These are phyloP conservation scores for Protodeltote pygarga DNA, from an alignment of 2,888 invertebrate species.

Conservation along the genomic window DNA sequence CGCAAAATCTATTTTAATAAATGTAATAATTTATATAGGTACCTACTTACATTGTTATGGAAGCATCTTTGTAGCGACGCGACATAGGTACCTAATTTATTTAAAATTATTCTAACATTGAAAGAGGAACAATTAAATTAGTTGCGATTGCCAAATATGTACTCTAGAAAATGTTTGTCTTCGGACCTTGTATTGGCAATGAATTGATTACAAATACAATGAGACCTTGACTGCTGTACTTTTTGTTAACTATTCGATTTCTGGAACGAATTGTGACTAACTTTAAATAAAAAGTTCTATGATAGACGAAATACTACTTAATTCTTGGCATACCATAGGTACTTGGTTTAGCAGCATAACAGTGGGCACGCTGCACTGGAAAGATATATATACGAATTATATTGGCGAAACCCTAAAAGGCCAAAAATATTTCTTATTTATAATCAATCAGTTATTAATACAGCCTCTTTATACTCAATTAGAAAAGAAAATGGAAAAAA, in stretches of 20 bases:
- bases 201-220: constrained; percentile 42
- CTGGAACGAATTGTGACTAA: not conserved
- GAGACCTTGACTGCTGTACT: constrained; percentile 4
- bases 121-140: constrained; percentile 42
- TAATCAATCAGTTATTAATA: no score
- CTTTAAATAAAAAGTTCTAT: no score
- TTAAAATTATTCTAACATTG: constrained; percentile 35
- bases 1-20: constrained; percentile 3
- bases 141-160: constrained; percentile 46
- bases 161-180: constrained; percentile 25
- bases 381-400: no score
- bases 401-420: no score
- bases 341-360: no score
- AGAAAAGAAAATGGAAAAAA: no score
- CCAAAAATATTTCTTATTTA: no score
- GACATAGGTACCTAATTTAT: constrained; percentile 36
- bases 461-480: no score
- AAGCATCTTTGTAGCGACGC: not conserved
- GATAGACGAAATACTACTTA: no score
- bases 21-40: not conserved
- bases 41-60: not conserved
- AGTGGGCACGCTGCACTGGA: no score
- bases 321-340: no score
- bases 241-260: not conserved
- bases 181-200: constrained; percentile 33